Base-by-base conservation (phyloP, 2,113 vertebrate genomes). In the Mystacornis crossleyi region DNA sequence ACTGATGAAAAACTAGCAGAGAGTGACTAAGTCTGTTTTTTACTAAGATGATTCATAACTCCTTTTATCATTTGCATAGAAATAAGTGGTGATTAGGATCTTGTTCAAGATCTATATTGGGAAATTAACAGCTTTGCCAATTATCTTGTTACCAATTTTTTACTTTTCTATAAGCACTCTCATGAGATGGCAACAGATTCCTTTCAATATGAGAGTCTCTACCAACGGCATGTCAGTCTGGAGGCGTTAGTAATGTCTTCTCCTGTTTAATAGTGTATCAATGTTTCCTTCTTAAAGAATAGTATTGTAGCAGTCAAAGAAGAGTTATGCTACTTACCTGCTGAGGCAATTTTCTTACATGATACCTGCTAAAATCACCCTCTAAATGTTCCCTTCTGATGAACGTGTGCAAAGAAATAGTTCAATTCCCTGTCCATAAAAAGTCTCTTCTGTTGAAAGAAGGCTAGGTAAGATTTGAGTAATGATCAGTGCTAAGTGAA, bases 1-100 rank as follows among this genome's bases (percentile, higher is more conserved):
- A 67, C 33, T 94, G 82, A 90, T 70, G 38, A 93, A 79, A 93
- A 96, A 34, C 34, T 74, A 93, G 12, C 24, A 66, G 66, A 86
- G 57, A 66, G n/a, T 86, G 69, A 96, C 69, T 96, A 88, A 95
- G 47, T 86, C 60, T 95, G 34, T 40, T 95, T 95, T 93, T 92
- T 33, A 60, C 54, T 45, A 43, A 54, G 36, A 66, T 86, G 90
- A 95, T 89, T 95, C 87, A 95, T 87, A 94, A 73, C 7, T 90
- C 65, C 14, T 88, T 93, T 83, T 89, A 81, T 50, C 31, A 73
- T 93, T 70, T 87, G 40, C 91, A 75, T 64, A 67, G 71, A 90
- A 96, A 80, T 74, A 94, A 93, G 20, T 81, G 16, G 55, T 77
- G 51, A 93, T 92, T 79, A 92, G 5, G 13, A 82, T 81, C 58